Evolutionary conservation across 2,113 vertebrate genomes (phyloP), one percentile per base, ranked within the genome.

Genomic region (Sander vitreus): DNA sequence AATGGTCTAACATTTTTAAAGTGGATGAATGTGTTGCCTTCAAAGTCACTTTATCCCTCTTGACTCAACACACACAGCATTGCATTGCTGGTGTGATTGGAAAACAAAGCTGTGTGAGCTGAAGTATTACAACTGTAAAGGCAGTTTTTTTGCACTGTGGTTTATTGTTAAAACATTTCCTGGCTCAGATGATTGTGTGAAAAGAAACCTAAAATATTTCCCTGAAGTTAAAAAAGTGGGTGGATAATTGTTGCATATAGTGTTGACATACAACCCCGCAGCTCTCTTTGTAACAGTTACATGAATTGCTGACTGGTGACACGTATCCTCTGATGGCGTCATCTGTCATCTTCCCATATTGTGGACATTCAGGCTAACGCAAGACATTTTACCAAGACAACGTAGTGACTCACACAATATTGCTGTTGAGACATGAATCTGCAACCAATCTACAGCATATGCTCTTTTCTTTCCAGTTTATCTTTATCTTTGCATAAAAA

Each of bases 251-350:
- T 59, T 45, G 59, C 78, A 67, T 51, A 77, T 5, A 4, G 25
- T 71, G 58, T 59, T 57, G 76, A 81, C 65, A 76, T 73, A 50
- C 23, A 50, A 16, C 45, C 45, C 36, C 10, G 30, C 14, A n/a
- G 7, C 36, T 53, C 13, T 33, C 43, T 76, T 75, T 78, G 51
- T 39, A 3, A 11, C 39, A 43, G 39, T 11, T 23, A 64, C 8
- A 13, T 25, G 3, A 51, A 5, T 5, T 1, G 0, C 3, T 69
- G 75, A 64, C 43, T 53, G 7, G 63, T 36, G 5, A 23, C 78
- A 68, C 48, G 54, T 69, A 71, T 68, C 39, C 13, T 64, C 27
- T 53, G 45, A 69, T 63, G 78, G 83, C 81, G 45, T 73, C 78
- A 79, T 60, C 51, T 54, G 5, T 48, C 39, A 33, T 15, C 58